These are phyloP conservation scores for Porites divaricata DNA, from an alignment of 92 coral and sea anemone species.

Conservation along the genomic window DNA sequence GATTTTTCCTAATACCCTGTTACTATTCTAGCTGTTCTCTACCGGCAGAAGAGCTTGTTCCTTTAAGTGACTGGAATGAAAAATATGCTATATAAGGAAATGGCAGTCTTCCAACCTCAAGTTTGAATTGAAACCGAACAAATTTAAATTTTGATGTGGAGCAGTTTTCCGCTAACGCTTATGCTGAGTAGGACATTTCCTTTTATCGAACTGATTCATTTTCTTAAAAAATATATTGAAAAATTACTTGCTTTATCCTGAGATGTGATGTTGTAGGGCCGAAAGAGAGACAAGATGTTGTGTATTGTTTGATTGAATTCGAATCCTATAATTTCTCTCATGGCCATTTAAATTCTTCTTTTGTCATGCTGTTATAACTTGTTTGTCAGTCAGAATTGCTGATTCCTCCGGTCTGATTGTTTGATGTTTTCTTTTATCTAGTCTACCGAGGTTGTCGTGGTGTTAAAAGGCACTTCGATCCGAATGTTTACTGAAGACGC, in stretches of 20 bases:
- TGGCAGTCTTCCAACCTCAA: constrained; percentile 5
- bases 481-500: background rate
- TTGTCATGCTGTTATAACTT: background rate
- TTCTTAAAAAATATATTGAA: background rate
- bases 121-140: background rate
- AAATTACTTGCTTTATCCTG: background rate
- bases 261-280: background rate
- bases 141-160: background rate
- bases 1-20: background rate
- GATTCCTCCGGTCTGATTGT: too few species aligned
- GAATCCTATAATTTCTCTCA: background rate
- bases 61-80: background rate
- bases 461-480: background rate
- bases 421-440: too few species aligned
- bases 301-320: background rate
- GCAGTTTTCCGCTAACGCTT: background rate
- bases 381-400: background rate
- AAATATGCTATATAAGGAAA: background rate
- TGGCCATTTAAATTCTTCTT: background rate
- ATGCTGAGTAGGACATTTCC: constrained; percentile 4
- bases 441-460: too few species aligned
- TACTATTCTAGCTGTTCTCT: background rate
- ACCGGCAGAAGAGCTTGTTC: background rate
- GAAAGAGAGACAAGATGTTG: background rate
- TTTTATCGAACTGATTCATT: background rate